phyloP scores from a whole-genome alignment of 2,113 vertebrate genomes.

The Acanthisitta chloris region DNA sequence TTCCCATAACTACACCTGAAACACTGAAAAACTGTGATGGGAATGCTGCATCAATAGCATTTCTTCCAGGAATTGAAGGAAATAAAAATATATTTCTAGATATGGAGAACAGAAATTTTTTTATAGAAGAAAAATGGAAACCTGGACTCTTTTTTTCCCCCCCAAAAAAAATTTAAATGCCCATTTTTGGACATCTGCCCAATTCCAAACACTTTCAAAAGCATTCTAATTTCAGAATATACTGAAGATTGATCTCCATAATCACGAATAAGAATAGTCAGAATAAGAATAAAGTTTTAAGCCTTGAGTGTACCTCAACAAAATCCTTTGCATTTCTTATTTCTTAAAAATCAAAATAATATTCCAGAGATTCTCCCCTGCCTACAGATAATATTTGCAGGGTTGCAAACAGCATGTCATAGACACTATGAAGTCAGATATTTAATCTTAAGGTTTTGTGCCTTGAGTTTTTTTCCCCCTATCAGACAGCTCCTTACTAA shows the following conservation, averaged over 20 bases:
- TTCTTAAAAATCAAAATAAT: neutral
- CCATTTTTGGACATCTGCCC: neutral
- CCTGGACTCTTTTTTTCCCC: accelerated
- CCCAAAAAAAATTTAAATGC: accelerated
- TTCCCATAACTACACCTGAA: neutral
- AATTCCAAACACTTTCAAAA: neutral
- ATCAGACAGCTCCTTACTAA: neutral
- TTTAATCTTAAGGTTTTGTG: neutral
- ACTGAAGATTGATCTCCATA: neutral
- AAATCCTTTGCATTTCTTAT: neutral
- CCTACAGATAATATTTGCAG: neutral
- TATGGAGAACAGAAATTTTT: neutral
- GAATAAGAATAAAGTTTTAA: neutral
- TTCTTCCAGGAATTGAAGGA: neutral
- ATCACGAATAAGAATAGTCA: neutral
- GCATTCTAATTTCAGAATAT: neutral
- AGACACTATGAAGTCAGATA: neutral
- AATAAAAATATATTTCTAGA: neutral
- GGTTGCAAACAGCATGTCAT: neutral
- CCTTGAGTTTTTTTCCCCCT: too few relatives aligned
- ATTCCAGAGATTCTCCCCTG: neutral
- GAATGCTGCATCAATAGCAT: neutral
- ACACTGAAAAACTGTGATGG: neutral
- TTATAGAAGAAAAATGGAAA: neutral
- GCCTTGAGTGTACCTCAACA: neutral